Evolutionary conservation across 2,113 vertebrate species (phyloP).

Genomic region (Ophthalmolycus amberensis): DNA sequence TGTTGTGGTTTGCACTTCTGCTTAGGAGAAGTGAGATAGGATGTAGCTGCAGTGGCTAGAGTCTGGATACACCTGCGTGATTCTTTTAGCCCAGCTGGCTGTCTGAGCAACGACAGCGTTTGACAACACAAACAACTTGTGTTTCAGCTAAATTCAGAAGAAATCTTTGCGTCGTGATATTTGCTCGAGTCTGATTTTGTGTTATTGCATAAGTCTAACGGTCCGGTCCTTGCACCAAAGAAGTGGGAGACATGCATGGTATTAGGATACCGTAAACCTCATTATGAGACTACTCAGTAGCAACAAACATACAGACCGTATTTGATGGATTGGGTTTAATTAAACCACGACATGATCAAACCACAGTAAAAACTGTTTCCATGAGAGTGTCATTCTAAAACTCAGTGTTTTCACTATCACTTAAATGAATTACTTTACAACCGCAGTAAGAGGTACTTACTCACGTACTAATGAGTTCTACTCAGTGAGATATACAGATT

Average conservation of each 20-base stretch:
- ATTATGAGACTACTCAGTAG: background rate
- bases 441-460: background rate
- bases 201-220: background rate
- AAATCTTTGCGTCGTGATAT: background rate
- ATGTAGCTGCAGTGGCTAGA: no score
- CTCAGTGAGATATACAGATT: background rate
- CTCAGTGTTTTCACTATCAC: background rate
- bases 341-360: background rate
- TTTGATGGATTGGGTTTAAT: background rate
- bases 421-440: background rate
- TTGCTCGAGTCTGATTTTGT: background rate
- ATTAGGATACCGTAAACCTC: background rate
- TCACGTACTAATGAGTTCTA: background rate
- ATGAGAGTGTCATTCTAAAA: background rate
- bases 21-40: no score
- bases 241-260: background rate
- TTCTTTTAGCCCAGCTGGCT: no score
- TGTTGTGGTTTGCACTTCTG: no score
- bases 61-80: no score
- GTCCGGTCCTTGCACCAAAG: background rate
- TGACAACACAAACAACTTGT: no score
- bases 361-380: background rate
- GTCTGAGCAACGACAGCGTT: no score
- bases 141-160: no score
- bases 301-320: background rate